Base-by-base conservation (phyloP, 2,113 vertebrate genomes). In the Ondatra zibethicus region DNA sequence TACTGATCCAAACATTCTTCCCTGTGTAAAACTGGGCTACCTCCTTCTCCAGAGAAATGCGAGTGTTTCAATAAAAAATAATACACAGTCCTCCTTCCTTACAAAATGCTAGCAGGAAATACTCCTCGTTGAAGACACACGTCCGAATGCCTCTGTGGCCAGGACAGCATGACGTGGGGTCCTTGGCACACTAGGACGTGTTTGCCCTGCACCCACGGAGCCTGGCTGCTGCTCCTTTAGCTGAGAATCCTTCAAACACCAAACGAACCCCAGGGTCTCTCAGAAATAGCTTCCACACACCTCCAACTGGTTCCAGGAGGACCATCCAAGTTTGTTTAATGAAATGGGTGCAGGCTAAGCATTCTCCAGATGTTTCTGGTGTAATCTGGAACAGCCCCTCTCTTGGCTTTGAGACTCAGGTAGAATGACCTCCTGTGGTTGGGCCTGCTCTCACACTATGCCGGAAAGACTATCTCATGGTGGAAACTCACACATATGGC, bases 1-100 rank as follows among this genome's bases (percentile, higher is more conserved):
- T 86, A 72, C 29, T 42, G 33, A 94, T 96, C 82, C 50, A 92
- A 95, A 80, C 17, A 52, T 73, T 31, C 88, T 88, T 81, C 36
- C 80, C n/a, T 86, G 45, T 19, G 27, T 12, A 95, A 58, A 91
- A 89, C 36, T 58, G 33, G 27, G 66, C 61, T 31, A 73, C 87
- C 21, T 88, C 65, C 25, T 75, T 90, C 73, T 84, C 65, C 77
- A 87, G 93, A 82, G 42, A 63, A 77, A 89, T 55, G 27, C 39
- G 50, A 77, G 4, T 42, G 42, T 27, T 65, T 93, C 42, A 63
- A 13, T 78, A 88, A 80, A 92, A 87, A 45, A 88, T n/a, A 65
- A 90, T 29, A 25, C 0, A 17, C 2, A 66, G 36, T 72, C 19
- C n/a, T 23, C 52, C 17, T 90, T 84, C 65, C 45, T 61, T 76